These are phyloP conservation scores for Busseola fusca DNA, from an alignment of 2,888 invertebrate genomes.

Conservation along the genomic window DNA sequence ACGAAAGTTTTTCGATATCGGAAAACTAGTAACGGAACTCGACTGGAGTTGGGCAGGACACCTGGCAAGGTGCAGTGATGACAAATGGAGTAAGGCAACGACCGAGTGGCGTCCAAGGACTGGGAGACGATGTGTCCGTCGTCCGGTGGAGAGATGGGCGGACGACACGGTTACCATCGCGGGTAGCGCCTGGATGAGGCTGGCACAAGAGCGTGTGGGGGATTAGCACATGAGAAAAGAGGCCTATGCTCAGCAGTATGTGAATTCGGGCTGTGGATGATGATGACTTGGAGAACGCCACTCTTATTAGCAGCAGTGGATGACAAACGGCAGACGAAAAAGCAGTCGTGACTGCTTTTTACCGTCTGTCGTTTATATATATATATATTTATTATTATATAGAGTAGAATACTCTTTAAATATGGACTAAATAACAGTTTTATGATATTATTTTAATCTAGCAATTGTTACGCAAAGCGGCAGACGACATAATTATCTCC, in stretches of 20 bases:
- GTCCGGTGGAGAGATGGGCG: not conserved
- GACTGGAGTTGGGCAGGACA: not conserved
- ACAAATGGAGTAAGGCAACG: not conserved
- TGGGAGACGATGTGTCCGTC: not conserved
- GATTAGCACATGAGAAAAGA: not conserved
- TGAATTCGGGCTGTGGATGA: not conserved
- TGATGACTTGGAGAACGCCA: not conserved
- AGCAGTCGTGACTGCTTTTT: not conserved
- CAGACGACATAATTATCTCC: not conserved
- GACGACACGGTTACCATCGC: not conserved
- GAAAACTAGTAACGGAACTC: not conserved
- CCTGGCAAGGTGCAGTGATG: not conserved
- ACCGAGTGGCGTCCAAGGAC: not conserved
- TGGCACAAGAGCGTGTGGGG: not conserved
- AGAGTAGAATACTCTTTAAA: no score
- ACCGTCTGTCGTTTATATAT: no score
- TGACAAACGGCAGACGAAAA: not conserved
- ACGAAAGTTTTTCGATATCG: not conserved
- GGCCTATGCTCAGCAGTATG: no score
- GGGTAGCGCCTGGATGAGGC: not conserved
- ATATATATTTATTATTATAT: no score
- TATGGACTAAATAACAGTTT: not conserved
- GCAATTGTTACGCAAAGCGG: not conserved
- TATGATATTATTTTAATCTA: constrained; percentile 9
- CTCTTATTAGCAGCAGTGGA: not conserved